A percentile compares a stretch with the other conserved stretches of the same genome.
Conservation (phyloP, 2,888 invertebrate genomes). For the Drosophila siamana region DNA sequence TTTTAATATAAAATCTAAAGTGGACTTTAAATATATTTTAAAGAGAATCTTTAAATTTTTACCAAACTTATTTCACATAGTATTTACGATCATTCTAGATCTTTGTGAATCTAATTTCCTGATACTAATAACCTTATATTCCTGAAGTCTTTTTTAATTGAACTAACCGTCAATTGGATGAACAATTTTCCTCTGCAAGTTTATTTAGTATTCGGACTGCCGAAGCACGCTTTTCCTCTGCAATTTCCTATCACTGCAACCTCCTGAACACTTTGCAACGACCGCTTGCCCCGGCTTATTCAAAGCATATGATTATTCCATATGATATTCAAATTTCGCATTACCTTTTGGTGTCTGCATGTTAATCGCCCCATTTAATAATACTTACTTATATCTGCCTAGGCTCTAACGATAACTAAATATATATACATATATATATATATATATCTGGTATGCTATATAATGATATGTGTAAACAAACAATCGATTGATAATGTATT, state of each 20-base stretch:
- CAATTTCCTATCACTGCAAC: background rate
- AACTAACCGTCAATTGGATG: too few species aligned
- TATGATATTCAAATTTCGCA: conserved; percentile 58
- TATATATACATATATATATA: conserved; percentile 30
- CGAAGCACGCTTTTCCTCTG: background rate
- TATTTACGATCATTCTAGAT: too few species aligned
- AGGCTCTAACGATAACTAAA: conserved; percentile 34
- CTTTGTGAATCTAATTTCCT: too few species aligned
- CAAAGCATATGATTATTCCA: conserved; percentile 58
- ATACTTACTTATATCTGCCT: conserved; percentile 52
- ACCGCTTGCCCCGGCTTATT: conserved; percentile 5
- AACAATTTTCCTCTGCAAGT: background rate
- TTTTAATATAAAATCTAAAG: too few species aligned
- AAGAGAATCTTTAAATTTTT: too few species aligned
- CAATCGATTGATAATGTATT: conserved; percentile 50
- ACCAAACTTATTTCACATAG: too few species aligned
- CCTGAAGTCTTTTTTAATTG: too few species aligned
- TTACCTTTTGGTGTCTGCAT: conserved; percentile 77
- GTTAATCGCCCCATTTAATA: conserved; percentile 66
- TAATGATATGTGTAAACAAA: background rate
- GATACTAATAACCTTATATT: too few species aligned
- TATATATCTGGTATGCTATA: conserved; percentile 19
- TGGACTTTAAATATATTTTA: too few species aligned
- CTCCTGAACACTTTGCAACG: background rate
- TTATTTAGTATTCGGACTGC: background rate